Evolutionary conservation across 2,888 invertebrate genomes (phyloP).

Genomic region (Synergus japonicus): DNA sequence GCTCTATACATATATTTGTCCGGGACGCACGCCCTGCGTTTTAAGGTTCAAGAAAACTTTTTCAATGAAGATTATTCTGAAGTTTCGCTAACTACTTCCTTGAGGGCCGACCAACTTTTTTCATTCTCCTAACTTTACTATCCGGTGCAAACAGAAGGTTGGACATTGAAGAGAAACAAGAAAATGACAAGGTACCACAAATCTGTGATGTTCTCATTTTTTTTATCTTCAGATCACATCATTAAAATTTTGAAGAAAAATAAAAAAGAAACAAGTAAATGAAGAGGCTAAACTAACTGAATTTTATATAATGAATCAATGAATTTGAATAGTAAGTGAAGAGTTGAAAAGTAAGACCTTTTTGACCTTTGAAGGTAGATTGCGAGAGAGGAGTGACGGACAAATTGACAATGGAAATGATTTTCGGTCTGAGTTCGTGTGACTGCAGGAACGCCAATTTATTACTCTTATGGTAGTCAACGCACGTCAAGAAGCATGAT

Average conservation of each 20-base stretch:
- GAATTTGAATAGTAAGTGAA: not conserved
- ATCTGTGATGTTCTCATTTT: not conserved
- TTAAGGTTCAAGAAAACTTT: conserved; percentile 71
- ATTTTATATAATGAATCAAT: not conserved
- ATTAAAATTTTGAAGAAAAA: not conserved
- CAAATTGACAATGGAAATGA: conserved; percentile 39
- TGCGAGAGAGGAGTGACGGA: conserved; percentile 12
- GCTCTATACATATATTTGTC: conserved; percentile 56
- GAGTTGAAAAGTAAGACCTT: not conserved
- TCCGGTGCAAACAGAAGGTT: conserved; percentile 55
- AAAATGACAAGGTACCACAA: conserved; percentile 24
- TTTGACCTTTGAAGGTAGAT: conserved; percentile 8
- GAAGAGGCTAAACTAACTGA: not conserved
- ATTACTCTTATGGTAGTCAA: conserved; percentile 21
- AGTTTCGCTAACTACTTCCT: conserved; percentile 73
- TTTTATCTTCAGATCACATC: not conserved
- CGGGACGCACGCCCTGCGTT: conserved; percentile 57
- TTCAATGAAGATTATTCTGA: conserved; percentile 76
- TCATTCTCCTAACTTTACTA: conserved; percentile 70
- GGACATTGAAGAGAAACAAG: conserved; percentile 51
- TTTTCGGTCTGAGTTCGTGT: not conserved
- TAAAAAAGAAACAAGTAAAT: too few relatives aligned
- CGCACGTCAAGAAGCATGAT: conserved; percentile 9
- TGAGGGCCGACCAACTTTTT: conserved; percentile 72
- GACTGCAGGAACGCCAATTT: conserved; percentile 15